phyloP scores from a whole-genome alignment of 2,888 invertebrate genomes.

The Rotaria sp. region DNA sequence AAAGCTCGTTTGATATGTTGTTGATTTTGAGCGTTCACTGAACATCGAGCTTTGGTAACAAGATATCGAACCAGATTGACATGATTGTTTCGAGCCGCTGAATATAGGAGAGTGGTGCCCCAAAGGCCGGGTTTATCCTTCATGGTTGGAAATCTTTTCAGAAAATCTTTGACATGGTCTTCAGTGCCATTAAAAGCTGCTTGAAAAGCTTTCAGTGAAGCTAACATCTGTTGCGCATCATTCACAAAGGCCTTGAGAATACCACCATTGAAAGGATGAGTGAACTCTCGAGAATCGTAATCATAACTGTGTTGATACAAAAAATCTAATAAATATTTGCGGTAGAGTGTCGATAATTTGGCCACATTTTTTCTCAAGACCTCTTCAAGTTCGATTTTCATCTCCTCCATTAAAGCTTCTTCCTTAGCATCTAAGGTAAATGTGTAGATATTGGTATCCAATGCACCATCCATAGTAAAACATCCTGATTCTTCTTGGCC shows the following conservation, averaged over 20 bases:
- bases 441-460: too few relatives aligned
- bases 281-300: neutral
- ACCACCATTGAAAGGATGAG: neutral
- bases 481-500: too few relatives aligned
- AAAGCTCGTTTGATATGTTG: neutral
- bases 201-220: neutral
- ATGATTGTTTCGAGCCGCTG: slow-evolving; percentile 18
- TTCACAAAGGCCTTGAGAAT: neutral
- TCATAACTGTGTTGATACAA: neutral
- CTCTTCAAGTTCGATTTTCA: too few relatives aligned
- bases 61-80: neutral
- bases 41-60: neutral
- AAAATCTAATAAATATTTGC: neutral
- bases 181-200: neutral
- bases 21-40: neutral
- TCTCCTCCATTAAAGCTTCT: too few relatives aligned
- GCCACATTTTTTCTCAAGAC: too few relatives aligned
- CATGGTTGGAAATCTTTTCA: neutral
- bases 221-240: neutral
- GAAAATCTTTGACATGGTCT: neutral
- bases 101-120: neutral
- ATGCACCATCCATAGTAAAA: too few relatives aligned
- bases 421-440: too few relatives aligned
- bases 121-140: neutral
- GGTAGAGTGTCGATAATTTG: neutral